A percentile compares a stretch with the other conserved stretches of the same genome.
Evolutionary conservation across 53 echinoderm and acorn worm genomes (phyloP).

Genomic region (Holothuria leucospilota): DNA sequence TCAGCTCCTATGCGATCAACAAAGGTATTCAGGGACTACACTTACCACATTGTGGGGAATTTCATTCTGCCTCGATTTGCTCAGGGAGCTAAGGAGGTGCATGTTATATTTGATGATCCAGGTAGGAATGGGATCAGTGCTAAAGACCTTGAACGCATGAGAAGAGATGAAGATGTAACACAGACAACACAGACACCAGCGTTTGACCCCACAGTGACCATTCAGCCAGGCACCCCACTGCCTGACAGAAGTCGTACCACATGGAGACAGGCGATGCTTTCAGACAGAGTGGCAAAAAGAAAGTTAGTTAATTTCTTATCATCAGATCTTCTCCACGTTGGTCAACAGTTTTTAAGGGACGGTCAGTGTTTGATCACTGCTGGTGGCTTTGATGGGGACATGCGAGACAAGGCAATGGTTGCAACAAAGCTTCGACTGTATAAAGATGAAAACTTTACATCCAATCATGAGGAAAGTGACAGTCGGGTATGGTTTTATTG

Average conservation of each 20-base stretch:
- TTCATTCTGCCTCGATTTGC: neutral
- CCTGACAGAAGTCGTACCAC: neutral
- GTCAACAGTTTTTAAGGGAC: neutral
- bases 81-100: neutral
- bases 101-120: slow-evolving; percentile 54
- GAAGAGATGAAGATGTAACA: slow-evolving; percentile 6
- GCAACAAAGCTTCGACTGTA: neutral
- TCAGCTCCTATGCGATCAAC: slow-evolving; percentile 15
- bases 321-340: neutral
- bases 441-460: neutral
- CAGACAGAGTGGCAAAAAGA: neutral
- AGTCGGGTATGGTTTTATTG: slow-evolving; percentile 41
- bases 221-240: neutral
- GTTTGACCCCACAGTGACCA: neutral
- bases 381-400: slow-evolving; percentile 38
- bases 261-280: neutral
- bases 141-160: slow-evolving; percentile 43
- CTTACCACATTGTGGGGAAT: neutral
- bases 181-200: neutral
- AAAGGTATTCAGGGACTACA: slow-evolving; percentile 30
- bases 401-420: slow-evolving; percentile 15
- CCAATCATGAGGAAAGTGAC: slow-evolving; percentile 53
- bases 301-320: slow-evolving; percentile 13
- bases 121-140: slow-evolving; percentile 50
- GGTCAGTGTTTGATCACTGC: slow-evolving; percentile 26